Evolutionary conservation across 2,888 invertebrate genomes (phyloP).

Genomic region (Podotricha telesiphe): DNA sequence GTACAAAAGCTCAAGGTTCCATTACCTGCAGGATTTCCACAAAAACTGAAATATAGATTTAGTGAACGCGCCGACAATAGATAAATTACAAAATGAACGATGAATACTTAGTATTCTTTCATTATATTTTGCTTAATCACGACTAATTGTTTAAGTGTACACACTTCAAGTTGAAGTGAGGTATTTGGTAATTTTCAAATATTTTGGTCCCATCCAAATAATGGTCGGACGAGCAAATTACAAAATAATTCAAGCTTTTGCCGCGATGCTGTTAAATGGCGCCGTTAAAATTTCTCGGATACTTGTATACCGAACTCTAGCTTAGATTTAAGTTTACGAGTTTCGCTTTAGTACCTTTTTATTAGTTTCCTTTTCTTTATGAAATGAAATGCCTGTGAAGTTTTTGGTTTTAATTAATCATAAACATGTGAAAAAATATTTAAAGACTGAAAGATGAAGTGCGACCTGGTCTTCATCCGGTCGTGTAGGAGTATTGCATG

Average conservation of each 20-base stretch:
- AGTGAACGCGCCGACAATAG: not conserved
- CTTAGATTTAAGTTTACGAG: constrained; percentile 26
- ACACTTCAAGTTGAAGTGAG: not conserved
- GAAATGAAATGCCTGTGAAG: not conserved
- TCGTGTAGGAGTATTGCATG: too few species aligned
- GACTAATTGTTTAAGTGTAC: not conserved
- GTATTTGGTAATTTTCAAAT: constrained; percentile 15
- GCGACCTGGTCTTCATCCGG: not conserved
- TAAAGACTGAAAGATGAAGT: not conserved
- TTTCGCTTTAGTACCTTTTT: constrained; percentile 15
- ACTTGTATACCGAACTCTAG: constrained; percentile 24
- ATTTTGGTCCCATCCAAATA: constrained; percentile 10
- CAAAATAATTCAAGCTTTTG: constrained; percentile 15
- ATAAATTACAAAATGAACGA: not conserved
- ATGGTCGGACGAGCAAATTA: constrained; percentile 21
- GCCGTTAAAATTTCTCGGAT: constrained; percentile 27
- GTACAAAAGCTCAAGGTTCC: constrained; percentile 5
- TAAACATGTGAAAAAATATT: not conserved
- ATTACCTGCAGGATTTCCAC: constrained; percentile 2
- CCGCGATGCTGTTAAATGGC: constrained; percentile 18
- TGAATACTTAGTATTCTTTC: not conserved
- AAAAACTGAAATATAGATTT: not conserved
- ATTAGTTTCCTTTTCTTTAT: constrained; percentile 22
- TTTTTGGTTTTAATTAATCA: constrained; percentile 3
- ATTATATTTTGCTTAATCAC: constrained; percentile 7